Percentiles rank a stretch among this genome's conserved stretches.
Evolutionary conservation across 2,113 vertebrate genomes (phyloP).

Genomic region (Sinocyclocheilus rhinocerous): DNA sequence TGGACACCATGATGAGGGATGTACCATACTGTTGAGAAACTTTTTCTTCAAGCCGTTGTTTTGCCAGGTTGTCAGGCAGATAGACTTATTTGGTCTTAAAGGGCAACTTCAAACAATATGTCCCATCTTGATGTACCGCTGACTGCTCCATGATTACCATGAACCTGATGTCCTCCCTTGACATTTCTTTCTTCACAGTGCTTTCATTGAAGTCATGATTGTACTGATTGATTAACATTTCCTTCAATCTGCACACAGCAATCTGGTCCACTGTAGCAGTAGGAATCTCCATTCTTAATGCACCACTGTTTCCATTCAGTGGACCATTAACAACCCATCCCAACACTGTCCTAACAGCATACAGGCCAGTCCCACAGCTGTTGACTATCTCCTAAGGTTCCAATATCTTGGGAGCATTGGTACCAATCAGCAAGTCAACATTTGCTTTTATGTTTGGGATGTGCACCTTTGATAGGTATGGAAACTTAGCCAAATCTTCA

Average conservation of each 20-base stretch:
- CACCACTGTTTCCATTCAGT: background rate
- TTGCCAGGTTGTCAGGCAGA: no score
- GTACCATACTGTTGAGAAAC: no score
- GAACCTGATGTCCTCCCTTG: background rate
- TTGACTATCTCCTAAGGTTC: slow-evolving; percentile 8
- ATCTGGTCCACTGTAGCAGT: background rate
- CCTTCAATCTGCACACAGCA: background rate
- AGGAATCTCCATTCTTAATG: background rate
- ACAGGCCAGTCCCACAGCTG: background rate
- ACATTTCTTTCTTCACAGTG: background rate
- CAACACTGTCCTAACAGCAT: background rate
- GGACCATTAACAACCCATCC: background rate
- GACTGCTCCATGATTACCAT: background rate
- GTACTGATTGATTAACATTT: slow-evolving; percentile 1
- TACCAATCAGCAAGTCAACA: background rate
- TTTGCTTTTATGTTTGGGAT: background rate
- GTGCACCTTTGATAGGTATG: background rate
- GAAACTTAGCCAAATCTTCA: background rate
- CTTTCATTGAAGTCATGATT: background rate
- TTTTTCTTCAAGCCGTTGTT: no score
- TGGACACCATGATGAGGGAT: no score
- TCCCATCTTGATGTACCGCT: background rate
- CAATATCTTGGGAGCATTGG: background rate
- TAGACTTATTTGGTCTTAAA: no score
- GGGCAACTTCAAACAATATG: background rate